Conservation (phyloP, 1,140 invertebrate species). For the Pararge aegeria region DNA sequence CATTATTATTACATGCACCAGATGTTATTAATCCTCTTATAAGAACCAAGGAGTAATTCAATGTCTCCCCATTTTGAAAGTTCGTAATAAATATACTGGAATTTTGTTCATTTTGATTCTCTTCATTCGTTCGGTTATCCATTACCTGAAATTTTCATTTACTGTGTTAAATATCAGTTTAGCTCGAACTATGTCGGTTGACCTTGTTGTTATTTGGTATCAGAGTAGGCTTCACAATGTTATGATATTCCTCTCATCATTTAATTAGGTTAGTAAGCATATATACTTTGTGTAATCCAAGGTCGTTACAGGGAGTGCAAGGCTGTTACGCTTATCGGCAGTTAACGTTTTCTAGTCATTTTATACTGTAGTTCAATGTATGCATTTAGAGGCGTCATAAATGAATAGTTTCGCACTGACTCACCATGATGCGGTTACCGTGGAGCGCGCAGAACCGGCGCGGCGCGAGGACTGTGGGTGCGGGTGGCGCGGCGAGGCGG, state of each 20-base stretch:
- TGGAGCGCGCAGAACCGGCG: conserved; percentile 67
- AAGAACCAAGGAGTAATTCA: conserved; percentile 72
- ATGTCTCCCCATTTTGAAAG: conserved; percentile 73
- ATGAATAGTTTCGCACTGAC: conserved; percentile 74
- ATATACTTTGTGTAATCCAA: conserved; percentile 3
- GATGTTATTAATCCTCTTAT: conserved; percentile 73
- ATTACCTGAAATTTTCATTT: conserved; percentile 66
- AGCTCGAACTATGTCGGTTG: conserved; percentile 15
- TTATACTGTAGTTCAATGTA: conserved; percentile 9
- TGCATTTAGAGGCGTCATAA: conserved; percentile 54
- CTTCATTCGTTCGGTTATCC: conserved; percentile 67
- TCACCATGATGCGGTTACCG: conserved; percentile 75
- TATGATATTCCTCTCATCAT: conserved; percentile 27
- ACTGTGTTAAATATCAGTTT: conserved; percentile 20
- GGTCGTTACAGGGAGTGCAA: conserved; percentile 1
- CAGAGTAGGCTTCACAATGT: conserved; percentile 24
- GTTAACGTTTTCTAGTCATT: conserved; percentile 8
- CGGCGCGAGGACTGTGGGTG: conserved; percentile 69
- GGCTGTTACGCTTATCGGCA: neutral
- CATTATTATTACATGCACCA: conserved; percentile 64
- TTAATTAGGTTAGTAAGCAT: conserved; percentile 41
- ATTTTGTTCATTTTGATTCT: conserved; percentile 62
- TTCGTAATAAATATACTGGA: conserved; percentile 71
- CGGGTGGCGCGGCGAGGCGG: conserved; percentile 49
- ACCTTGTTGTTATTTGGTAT: conserved; percentile 30